Base-by-base conservation (phyloP, 1,140 invertebrate genomes). In the Heliconius nattereri region DNA sequence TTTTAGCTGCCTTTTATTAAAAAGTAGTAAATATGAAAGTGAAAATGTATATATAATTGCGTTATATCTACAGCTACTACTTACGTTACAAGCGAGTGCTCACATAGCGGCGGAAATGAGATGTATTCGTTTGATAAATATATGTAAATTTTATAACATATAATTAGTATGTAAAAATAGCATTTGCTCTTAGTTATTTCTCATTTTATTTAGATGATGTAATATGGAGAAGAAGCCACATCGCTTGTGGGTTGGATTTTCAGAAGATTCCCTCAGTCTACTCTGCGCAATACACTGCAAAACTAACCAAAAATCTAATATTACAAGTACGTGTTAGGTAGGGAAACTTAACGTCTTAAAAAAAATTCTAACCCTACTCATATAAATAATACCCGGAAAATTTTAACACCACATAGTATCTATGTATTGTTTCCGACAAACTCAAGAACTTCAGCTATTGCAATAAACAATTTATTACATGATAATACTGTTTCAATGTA, bases 81-180 rank as follows among this genome's bases (percentile, higher is more conserved):
- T 20, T 57, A 66, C 23, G 60, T 66, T 29, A 26, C 60, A 29
- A 26, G 60, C 60, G 26, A 66, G 60, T 66, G 60, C 60, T 16
- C 23, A 16, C 60, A 66, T n/a, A 16, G 20, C 26, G 60, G 60
- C 60, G 60, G 60, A 66, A 66, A 13, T 66, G 23, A 66, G 60
- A 66, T 66, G 60, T 66, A 23, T 26, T 66, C 60, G 29, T 66
- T 66, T 66, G 60, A 66, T 66, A 26, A 66, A 29, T 29, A 66
- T 16, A 66, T 66, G 60, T 29, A 57, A 29, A 13, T 16, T 26
- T 66, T 66, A 66, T 66, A 66, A 66, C 23, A 29, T 66, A 66
- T 29, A 66, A 66, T 66, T 66, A 26, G 13, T 26, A 29, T 66
- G 11, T 66, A 66, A 20, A 52, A 20, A 52, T 20, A 7, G 49